phyloP scores from a whole-genome alignment of 2,797 vertebrate species.

The Falco berigora region DNA sequence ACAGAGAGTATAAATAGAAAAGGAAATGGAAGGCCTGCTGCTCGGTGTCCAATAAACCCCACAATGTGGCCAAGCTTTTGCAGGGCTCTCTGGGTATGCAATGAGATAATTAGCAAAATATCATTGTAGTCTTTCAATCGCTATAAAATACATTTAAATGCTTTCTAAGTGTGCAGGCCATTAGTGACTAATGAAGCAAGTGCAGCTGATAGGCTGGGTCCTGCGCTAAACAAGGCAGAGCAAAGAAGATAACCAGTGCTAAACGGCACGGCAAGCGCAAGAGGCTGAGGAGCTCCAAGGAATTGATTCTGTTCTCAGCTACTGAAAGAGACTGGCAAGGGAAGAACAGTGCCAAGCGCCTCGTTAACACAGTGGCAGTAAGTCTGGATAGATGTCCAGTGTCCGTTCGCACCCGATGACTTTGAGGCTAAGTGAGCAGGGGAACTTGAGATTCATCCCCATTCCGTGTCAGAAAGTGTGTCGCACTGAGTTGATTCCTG shows the following conservation, averaged over 20 bases:
- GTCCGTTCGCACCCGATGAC: background rate
- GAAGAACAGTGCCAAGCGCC: background rate
- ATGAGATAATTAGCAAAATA: background rate
- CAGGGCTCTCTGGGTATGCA: background rate
- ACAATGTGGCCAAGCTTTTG: background rate
- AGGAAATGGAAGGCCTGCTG: background rate
- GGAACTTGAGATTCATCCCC: background rate
- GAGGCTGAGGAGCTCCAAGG: background rate
- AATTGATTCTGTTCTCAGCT: background rate
- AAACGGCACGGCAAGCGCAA: background rate
- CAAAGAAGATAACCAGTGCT: background rate
- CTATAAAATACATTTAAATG: background rate
- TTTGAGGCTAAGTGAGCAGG: background rate
- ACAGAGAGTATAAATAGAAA: slow-evolving; percentile 39
- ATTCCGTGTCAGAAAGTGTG: background rate
- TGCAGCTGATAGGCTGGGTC: background rate
- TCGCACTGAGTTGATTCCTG: background rate
- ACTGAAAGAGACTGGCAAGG: background rate
- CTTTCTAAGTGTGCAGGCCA: background rate
- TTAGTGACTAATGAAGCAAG: background rate
- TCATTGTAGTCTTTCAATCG: background rate
- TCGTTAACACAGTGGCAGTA: background rate
- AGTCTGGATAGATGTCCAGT: background rate
- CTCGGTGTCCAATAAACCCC: slow-evolving; percentile 1
- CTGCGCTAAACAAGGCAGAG: background rate